phyloP scores from a whole-genome alignment of 2,113 vertebrate genomes.

The Pomatostomus ruficeps region DNA sequence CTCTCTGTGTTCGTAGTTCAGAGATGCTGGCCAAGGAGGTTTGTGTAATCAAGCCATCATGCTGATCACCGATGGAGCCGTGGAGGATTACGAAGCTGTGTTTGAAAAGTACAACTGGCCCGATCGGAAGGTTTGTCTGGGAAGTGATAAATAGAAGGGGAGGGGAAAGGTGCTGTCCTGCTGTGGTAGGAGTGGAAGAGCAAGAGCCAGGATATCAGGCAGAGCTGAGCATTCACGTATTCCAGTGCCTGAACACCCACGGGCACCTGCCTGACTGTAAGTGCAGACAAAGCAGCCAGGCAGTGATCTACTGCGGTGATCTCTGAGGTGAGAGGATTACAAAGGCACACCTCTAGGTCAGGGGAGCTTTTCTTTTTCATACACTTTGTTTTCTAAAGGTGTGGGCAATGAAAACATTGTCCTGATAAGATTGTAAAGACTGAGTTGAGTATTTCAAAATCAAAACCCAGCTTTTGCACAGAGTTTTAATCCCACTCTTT shows the following conservation, averaged over 20 bases:
- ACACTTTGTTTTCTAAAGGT: neutral
- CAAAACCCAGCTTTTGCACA: neutral
- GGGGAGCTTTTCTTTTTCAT: neutral
- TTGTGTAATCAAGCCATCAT: slow-evolving; percentile 97
- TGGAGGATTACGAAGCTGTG: slow-evolving; percentile 89
- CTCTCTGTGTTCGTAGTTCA: slow-evolving; percentile 66
- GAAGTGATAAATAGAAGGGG: neutral
- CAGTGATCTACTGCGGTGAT: neutral
- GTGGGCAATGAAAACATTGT: neutral
- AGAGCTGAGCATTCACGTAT: neutral
- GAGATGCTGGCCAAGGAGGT: slow-evolving; percentile 80
- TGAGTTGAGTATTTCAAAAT: neutral
- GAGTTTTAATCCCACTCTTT: neutral
- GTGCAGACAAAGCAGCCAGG: neutral
- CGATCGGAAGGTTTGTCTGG: slow-evolving; percentile 80
- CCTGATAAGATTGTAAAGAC: neutral
- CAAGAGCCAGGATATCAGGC: neutral
- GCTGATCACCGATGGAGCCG: slow-evolving; percentile 92
- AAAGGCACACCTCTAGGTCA: neutral
- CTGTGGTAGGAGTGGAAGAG: neutral
- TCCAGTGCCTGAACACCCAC: accelerated
- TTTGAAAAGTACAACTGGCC: slow-evolving; percentile 95
- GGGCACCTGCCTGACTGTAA: neutral
- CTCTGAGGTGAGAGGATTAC: neutral
- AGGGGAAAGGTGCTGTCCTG: neutral